A percentile compares a stretch with the other conserved stretches of the same genome.
These are phyloP conservation scores for Echinarachnius parma DNA, from an alignment of 53 echinoderm and acorn worm genomes.

Conservation along the genomic window DNA sequence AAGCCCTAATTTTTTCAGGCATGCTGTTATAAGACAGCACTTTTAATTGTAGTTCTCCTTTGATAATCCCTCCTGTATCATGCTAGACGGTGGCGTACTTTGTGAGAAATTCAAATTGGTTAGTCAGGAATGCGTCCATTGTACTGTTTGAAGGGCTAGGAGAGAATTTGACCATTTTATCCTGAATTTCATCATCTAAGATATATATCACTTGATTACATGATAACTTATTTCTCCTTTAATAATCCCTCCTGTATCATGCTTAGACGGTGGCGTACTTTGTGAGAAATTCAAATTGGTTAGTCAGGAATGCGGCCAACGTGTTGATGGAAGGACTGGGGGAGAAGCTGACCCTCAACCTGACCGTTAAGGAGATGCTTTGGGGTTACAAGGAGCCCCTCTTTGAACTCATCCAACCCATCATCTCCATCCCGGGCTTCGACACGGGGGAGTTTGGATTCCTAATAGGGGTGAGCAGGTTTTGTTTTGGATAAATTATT, in stretches of 20 bases:
- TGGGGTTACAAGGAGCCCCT: constrained; percentile 96
- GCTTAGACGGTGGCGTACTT: constrained; percentile 34
- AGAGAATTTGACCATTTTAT: no score
- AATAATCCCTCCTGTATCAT: not conserved
- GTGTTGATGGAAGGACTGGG: constrained; percentile 21
- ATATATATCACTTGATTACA: no score
- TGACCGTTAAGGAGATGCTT: constrained; percentile 57
- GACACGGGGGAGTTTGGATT: constrained; percentile 73
- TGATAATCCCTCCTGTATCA: not conserved
- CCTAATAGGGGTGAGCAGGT: constrained; percentile 62
- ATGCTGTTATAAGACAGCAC: no score
- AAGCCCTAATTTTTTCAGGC: no score
- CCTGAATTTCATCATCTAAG: no score
- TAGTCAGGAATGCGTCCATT: not conserved
- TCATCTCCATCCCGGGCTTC: constrained; percentile 58
- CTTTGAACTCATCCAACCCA: constrained; percentile 49
- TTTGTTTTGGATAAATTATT: not conserved
- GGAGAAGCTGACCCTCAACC: constrained; percentile 56
- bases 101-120: not conserved
- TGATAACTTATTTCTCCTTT: no score
- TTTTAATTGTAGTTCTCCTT: not conserved
- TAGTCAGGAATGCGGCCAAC: not conserved
- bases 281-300: not conserved
- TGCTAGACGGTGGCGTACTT: constrained; percentile 26
- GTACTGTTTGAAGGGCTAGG: constrained; percentile 12